Evolutionary conservation across 2,113 vertebrate species (phyloP).

Genomic region (Solea solea): DNA sequence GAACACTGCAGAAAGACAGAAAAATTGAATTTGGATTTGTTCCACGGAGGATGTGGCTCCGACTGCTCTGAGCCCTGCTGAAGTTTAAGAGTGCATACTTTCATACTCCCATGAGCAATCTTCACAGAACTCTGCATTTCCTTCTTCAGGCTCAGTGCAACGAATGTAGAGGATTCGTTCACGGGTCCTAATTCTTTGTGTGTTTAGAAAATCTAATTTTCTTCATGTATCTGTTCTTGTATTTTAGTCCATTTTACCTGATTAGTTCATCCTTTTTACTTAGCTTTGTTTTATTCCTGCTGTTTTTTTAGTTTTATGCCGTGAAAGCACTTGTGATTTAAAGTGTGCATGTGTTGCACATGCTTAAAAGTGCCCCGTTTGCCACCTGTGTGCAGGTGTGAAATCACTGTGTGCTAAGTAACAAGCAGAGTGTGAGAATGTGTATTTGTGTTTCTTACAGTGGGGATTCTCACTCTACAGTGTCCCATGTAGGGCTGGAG

Average conservation of each 20-base stretch:
- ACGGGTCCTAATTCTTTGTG: too few relatives aligned
- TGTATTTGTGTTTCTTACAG: slow-evolving; percentile 77
- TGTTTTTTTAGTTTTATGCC: too few relatives aligned
- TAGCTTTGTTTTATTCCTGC: too few relatives aligned
- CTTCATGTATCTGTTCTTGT: too few relatives aligned
- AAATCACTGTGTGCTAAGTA: slow-evolving; percentile 47
- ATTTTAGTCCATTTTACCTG: too few relatives aligned
- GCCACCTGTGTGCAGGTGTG: not conserved
- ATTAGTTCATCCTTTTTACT: too few relatives aligned
- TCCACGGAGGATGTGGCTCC: slow-evolving; percentile 58
- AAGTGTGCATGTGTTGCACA: too few relatives aligned
- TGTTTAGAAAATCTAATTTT: too few relatives aligned
- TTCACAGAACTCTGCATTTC: slow-evolving; percentile 60
- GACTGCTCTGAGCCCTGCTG: slow-evolving; percentile 57
- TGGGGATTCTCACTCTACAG: slow-evolving; percentile 77
- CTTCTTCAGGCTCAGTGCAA: slow-evolving; percentile 61
- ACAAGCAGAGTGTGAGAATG: slow-evolving; percentile 62
- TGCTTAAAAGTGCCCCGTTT: slow-evolving; percentile 48
- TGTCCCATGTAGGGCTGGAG: slow-evolving; percentile 85
- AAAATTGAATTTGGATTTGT: slow-evolving; percentile 49
- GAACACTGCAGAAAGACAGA: slow-evolving; percentile 15
- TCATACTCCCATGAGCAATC: slow-evolving; percentile 70
- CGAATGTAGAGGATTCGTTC: slow-evolving; percentile 26
- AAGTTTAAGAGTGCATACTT: slow-evolving; percentile 72
- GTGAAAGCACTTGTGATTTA: too few relatives aligned